These are phyloP conservation scores for Lathronympha strigana DNA, from an alignment of 2,888 invertebrate species.

Conservation along the genomic window DNA sequence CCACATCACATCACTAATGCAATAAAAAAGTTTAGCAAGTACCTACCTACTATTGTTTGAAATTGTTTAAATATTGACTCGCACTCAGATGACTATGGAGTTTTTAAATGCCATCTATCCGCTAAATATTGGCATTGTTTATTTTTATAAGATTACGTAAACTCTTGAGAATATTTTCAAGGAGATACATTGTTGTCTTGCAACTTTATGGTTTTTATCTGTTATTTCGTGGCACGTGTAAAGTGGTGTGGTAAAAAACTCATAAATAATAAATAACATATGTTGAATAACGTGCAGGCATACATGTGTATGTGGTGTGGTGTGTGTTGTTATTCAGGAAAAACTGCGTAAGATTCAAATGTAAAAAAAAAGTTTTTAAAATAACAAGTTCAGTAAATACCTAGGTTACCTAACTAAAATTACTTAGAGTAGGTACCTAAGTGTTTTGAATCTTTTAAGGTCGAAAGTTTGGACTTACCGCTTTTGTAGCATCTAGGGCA, in stretches of 20 bases:
- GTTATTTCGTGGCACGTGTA: constrained; percentile 4
- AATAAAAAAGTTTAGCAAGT: no score
- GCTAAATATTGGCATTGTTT: neutral
- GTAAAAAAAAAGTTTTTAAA: no score
- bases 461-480: constrained; percentile 7
- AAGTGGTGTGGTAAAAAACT: neutral
- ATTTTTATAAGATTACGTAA: constrained; percentile 27
- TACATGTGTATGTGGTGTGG: no score
- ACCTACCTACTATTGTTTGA: no score
- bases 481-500: constrained; percentile 29
- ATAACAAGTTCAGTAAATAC: no score
- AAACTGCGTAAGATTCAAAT: no score
- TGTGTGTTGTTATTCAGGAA: no score
- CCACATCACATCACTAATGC: neutral
- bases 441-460: neutral
- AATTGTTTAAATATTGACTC: neutral
- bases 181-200: constrained; percentile 35
- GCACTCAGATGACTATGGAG: neutral
- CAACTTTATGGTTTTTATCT: constrained; percentile 21
- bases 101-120: neutral
- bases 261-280: neutral
- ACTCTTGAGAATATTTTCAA: constrained; percentile 15
- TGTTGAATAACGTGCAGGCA: no score
- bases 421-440: no score
- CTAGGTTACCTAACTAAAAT: no score